Conservation (phyloP, 1,140 invertebrate genomes). For the Pseudomyrmex flavicornis region DNA sequence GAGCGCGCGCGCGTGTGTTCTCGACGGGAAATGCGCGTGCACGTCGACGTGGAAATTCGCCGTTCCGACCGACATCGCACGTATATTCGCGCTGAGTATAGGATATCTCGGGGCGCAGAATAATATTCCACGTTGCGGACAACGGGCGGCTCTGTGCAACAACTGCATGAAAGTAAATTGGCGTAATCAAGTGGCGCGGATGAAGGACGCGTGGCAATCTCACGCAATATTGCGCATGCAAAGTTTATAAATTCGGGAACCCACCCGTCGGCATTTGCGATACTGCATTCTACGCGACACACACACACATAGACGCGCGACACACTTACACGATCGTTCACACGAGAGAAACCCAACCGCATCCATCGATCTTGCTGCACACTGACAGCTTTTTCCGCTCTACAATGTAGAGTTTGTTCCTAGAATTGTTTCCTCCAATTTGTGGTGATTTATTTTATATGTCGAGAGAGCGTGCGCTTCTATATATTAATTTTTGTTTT, state of each 20-base stretch:
- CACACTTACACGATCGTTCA: not conserved
- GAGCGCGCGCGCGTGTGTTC: constrained; percentile 11
- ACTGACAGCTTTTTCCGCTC: constrained; percentile 26
- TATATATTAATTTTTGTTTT: not conserved
- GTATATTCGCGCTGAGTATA: constrained; percentile 1
- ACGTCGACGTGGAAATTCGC: constrained; percentile 22
- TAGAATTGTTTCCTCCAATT: not conserved
- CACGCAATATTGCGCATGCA: constrained; percentile 70
- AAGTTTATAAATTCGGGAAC: constrained; percentile 72
- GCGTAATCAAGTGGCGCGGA: constrained; percentile 64
- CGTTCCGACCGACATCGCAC: constrained; percentile 26
- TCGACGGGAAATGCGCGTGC: constrained; percentile 51
- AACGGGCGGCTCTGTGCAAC: constrained; percentile 24
- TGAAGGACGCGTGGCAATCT: constrained; percentile 61
- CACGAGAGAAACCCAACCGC: constrained; percentile 13
- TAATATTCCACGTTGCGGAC: constrained; percentile 27
- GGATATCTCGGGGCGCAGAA: constrained; percentile 34
- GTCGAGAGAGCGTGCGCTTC: not conserved
- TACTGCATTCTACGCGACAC: not conserved
- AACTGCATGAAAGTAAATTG: constrained; percentile 74
- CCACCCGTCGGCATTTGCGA: constrained; percentile 31
- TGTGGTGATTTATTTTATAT: constrained; percentile 1
- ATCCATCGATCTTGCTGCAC: constrained; percentile 40
- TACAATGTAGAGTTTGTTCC: not conserved
- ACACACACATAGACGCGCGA: not conserved